phyloP scores from a whole-genome alignment of 2,113 vertebrate species.

The Heliornis fulica region DNA sequence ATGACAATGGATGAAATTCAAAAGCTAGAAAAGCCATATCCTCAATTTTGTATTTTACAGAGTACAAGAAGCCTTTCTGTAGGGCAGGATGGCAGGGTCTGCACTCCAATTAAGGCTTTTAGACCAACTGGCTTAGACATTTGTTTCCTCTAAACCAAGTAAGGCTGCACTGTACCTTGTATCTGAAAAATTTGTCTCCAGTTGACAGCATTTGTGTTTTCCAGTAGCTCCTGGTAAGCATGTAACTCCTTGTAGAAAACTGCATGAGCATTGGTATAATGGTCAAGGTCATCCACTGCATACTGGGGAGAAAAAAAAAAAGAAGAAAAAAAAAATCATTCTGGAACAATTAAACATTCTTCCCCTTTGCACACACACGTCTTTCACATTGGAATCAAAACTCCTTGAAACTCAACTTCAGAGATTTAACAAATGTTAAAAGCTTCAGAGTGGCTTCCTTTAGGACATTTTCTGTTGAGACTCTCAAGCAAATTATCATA shows the following conservation, averaged over 20 bases:
- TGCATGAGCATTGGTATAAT: conserved; percentile 62
- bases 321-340: neutral
- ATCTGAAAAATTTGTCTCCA: conserved; percentile 67
- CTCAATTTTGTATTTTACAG: neutral
- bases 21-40: neutral
- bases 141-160: neutral
- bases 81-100: neutral
- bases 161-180: conserved; percentile 47
- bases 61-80: neutral
- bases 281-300: conserved; percentile 46
- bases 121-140: neutral
- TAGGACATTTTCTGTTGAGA: neutral
- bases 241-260: conserved; percentile 64
- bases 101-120: neutral
- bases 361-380: neutral
- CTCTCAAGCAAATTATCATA: neutral
- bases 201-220: conserved; percentile 48
- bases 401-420: neutral
- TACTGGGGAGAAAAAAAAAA: neutral
- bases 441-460: neutral
- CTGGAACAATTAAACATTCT: neutral
- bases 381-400: neutral
- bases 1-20: neutral
- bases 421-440: neutral
- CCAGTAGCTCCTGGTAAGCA: conserved; percentile 24